A percentile compares a stretch with the other conserved stretches of the same genome.
These are phyloP conservation scores for Drosophila demipolita DNA, from an alignment of 2,888 invertebrate genomes.

Conservation along the genomic window DNA sequence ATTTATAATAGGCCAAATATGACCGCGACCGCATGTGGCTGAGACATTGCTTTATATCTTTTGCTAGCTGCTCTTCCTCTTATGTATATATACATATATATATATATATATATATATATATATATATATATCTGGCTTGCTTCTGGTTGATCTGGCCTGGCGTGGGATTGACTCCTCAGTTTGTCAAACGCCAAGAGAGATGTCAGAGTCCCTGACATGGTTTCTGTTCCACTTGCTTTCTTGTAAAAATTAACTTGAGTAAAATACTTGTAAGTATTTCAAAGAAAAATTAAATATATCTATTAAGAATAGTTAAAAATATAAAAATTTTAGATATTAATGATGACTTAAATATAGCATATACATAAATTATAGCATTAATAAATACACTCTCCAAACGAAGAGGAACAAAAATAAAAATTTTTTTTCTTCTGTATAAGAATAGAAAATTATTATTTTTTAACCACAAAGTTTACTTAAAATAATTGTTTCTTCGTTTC, in stretches of 20 bases:
- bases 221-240: background rate
- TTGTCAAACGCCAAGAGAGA: conserved; percentile 48
- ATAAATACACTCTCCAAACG: background rate
- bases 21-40: conserved; percentile 67
- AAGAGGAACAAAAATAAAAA: background rate
- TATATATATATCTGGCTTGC: background rate
- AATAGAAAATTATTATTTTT: background rate
- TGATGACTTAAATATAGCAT: background rate
- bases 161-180: conserved; percentile 19
- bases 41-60: conserved; percentile 9
- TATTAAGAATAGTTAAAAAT: background rate
- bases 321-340: background rate
- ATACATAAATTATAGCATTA: background rate
- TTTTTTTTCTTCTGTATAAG: background rate
- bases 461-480: background rate
- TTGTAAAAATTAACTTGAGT: conserved; percentile 5
- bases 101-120: background rate
- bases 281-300: background rate
- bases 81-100: no score
- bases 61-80: background rate
- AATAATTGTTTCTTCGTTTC: background rate
- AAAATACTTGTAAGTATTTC: background rate
- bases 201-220: conserved; percentile 14
- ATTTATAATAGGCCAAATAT: conserved; percentile 77
- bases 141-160: conserved; percentile 13